Percentiles rank a stretch among this genome's conserved stretches.
Conservation (phyloP, 2,113 vertebrate genomes). For the Percopsis transmontana region DNA sequence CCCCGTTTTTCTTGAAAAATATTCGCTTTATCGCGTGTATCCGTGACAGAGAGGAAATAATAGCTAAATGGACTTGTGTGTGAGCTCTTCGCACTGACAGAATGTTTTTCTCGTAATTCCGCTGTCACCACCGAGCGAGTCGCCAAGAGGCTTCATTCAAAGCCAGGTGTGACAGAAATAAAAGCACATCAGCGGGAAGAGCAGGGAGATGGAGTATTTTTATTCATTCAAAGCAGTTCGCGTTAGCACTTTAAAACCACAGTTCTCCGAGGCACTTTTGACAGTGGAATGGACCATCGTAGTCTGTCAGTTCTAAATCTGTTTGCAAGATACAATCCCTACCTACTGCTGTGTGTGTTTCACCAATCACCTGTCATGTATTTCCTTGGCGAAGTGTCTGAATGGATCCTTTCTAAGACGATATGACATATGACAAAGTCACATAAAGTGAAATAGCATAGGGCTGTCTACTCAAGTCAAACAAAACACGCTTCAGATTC, state of each 20-base stretch:
- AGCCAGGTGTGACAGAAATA: constrained; percentile 55
- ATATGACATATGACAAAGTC: constrained; percentile 20
- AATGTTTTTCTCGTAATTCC: constrained; percentile 62
- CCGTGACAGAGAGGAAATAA: constrained; percentile 76
- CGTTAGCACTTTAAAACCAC: constrained; percentile 55
- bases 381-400: constrained; percentile 39
- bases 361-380: constrained; percentile 42
- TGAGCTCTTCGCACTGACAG: constrained; percentile 67
- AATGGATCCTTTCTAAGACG: constrained; percentile 35
- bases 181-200: constrained; percentile 60
- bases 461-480: background rate
- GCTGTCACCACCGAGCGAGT: constrained; percentile 54
- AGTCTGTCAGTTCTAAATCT: constrained; percentile 45
- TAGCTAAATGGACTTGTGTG: constrained; percentile 80
- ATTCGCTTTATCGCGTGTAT: constrained; percentile 60
- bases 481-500: background rate
- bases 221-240: constrained; percentile 53
- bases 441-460: background rate
- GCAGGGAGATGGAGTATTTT: constrained; percentile 52
- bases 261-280: constrained; percentile 32
- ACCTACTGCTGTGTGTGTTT: constrained; percentile 49
- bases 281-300: constrained; percentile 50
- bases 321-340: constrained; percentile 52
- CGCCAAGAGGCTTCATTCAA: constrained; percentile 36
- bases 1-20: constrained; percentile 54